Evolutionary conservation across 2,797 vertebrate genomes (phyloP), one percentile per base, ranked within the genome.

Genomic region (Otolemur crassicaudatus): DNA sequence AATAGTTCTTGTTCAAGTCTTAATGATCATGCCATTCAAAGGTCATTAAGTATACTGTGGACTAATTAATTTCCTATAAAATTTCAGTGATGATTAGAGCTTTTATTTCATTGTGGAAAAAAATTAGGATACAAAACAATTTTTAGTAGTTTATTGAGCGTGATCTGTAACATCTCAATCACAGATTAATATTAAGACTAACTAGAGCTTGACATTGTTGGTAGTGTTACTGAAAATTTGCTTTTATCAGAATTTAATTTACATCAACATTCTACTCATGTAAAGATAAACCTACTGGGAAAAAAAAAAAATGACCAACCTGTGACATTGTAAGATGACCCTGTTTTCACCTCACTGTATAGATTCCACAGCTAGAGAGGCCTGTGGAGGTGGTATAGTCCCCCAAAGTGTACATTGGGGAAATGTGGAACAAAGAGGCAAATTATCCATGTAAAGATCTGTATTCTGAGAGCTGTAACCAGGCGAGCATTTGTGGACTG

Each of bases 11-110:
- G 2, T 65, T 91, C 3, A 91, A 85, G 69, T 81, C 14, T 85
- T 83, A 91, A n/a, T 67, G 53, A 90, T 60, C 91, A 53, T 87
- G 12, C 2, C 27, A 63, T 79, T 58, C 17, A 58, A 90, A 83
- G 13, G 29, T 14, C 23, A 77, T 75, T 80, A 80, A 70, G 13
- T 76, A 72, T 81, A 67, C 5, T 19, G 53, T 2, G 4, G 3
- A 70, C 2, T 87, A 96, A 94, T 76, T 86, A 60, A 90, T 88
- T 90, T 9, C 7, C 40, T 86, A 82, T 63, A 61, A 87, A 65
- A 72, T 70, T 46, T 87, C 10, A 79, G 1, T 93, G 46, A 56
- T 77, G 16, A 82, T 60, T 93, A 22, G 3, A 87, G 61, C 6
- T 88, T 82, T 29, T n/a, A 63, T 87, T 88, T 76, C 85, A 90